Evolutionary conservation across 2,113 vertebrate species (phyloP).

Genomic region (Antechinus flavipes): DNA sequence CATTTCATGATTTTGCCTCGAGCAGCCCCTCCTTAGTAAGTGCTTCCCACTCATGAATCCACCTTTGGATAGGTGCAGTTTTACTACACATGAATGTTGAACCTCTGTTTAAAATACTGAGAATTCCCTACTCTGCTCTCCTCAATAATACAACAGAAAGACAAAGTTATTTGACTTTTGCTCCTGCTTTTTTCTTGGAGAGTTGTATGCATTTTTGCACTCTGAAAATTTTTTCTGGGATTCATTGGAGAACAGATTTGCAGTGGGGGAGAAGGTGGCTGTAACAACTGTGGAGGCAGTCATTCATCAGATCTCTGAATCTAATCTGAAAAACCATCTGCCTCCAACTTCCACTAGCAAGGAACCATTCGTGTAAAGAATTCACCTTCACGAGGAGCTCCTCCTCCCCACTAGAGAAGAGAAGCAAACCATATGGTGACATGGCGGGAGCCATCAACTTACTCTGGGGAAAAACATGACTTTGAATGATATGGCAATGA

Average conservation of each 20-base stretch:
- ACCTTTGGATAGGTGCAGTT: neutral
- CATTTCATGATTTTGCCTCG: neutral
- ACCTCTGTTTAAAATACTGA: neutral
- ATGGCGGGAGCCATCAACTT: neutral
- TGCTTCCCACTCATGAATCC: neutral
- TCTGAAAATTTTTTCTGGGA: slow-evolving; percentile 36
- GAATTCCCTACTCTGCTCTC: neutral
- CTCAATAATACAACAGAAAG: neutral
- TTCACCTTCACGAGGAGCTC: neutral
- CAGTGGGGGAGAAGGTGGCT: slow-evolving; percentile 17
- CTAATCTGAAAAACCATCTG: slow-evolving; percentile 62
- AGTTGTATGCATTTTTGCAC: neutral
- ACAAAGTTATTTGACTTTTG: neutral
- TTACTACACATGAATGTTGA: neutral
- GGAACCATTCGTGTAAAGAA: slow-evolving; percentile 26
- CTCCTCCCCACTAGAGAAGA: neutral
- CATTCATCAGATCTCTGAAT: slow-evolving; percentile 57
- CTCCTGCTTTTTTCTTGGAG: neutral
- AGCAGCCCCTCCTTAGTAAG: neutral
- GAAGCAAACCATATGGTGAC: slow-evolving; percentile 40
- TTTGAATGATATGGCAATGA: neutral
- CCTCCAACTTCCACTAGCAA: slow-evolving; percentile 57
- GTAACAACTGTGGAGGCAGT: neutral
- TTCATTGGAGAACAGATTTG: slow-evolving; percentile 10
- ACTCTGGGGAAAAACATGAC: neutral